These are phyloP conservation scores for Papilio elwesi DNA, from an alignment of 2,888 invertebrate genomes.

Conservation along the genomic window DNA sequence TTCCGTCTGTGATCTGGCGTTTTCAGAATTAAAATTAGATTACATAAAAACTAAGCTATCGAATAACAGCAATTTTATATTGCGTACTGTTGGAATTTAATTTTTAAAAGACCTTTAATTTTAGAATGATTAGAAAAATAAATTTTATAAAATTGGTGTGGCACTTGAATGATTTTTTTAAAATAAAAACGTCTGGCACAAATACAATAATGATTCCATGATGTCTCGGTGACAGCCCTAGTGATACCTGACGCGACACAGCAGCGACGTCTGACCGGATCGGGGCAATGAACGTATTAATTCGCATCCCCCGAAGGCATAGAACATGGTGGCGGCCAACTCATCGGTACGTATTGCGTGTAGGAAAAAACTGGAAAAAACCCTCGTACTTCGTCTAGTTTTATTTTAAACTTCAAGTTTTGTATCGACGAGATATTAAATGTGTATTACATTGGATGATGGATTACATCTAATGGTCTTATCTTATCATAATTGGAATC, in stretches of 20 bases:
- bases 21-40: no score
- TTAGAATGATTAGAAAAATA: no score
- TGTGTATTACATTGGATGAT: no score
- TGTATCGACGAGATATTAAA: neutral
- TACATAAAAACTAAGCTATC: no score
- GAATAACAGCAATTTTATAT: no score
- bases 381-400: neutral
- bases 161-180: no score
- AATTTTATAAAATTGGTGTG: no score
- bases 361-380: slow-evolving; percentile 13
- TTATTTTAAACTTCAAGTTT: slow-evolving; percentile 6
- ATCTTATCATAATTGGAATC: neutral
- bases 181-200: no score
- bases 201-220: no score
- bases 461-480: neutral
- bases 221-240: slow-evolving; percentile 25
- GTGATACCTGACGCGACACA: slow-evolving; percentile 38
- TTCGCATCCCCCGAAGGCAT: slow-evolving; percentile 56
- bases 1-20: no score
- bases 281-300: slow-evolving; percentile 68
- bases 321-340: slow-evolving; percentile 37
- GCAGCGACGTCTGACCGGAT: slow-evolving; percentile 45
- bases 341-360: slow-evolving; percentile 22
- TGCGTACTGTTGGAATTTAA: no score
- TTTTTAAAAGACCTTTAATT: no score